phyloP scores from a whole-genome alignment of 2,888 invertebrate genomes.

The Lomographa bimaculata region DNA sequence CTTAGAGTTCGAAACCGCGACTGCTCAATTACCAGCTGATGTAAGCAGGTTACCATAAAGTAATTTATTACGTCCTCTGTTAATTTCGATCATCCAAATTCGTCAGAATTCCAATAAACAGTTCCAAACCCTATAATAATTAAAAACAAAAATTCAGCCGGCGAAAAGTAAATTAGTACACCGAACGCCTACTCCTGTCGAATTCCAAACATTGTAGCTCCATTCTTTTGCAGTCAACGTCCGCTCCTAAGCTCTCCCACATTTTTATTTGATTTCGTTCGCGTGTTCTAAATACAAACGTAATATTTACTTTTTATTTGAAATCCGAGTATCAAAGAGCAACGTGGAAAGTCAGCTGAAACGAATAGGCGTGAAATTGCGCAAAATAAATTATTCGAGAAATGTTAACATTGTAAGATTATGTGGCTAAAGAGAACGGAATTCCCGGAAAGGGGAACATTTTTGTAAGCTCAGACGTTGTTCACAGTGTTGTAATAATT shows the following conservation, averaged over 20 bases:
- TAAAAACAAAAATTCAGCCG: not conserved
- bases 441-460: constrained; percentile 2
- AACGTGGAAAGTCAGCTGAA: constrained; percentile 26
- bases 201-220: constrained; percentile 30
- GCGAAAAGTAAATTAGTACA: constrained; percentile 7
- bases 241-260: constrained; percentile 26
- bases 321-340: constrained; percentile 24
- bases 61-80: too few species aligned
- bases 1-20: too few species aligned
- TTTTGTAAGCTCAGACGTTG: constrained; percentile 6
- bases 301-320: constrained; percentile 28
- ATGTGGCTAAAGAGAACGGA: constrained; percentile 4
- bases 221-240: constrained; percentile 33
- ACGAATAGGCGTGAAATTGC: constrained; percentile 30
- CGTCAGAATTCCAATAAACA: too few species aligned
- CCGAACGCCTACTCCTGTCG: constrained; percentile 8
- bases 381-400: constrained; percentile 6
- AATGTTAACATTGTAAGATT: constrained; percentile 10
- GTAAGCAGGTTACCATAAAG: too few species aligned
- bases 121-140: too few species aligned
- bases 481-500: constrained; percentile 4
- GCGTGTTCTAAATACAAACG: constrained; percentile 36
- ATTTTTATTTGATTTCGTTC: constrained; percentile 39
- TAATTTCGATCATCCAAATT: too few species aligned
- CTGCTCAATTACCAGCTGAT: too few species aligned